phyloP scores from a whole-genome alignment of 2,797 vertebrate genomes.

The Galaxias olidus region DNA sequence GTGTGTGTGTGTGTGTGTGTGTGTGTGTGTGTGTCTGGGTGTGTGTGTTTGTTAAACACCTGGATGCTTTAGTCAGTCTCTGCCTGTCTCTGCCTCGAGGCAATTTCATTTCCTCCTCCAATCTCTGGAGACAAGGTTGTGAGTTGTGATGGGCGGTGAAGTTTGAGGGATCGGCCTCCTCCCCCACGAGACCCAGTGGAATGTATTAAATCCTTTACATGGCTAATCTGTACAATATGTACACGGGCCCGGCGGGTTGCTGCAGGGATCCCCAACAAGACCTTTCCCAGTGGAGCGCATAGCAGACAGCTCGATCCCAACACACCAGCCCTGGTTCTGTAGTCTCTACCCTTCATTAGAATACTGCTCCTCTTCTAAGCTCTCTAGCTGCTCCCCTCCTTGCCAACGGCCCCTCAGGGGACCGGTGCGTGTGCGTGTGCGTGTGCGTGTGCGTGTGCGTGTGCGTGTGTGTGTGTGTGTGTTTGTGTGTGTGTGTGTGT shows the following conservation, averaged over 20 bases:
- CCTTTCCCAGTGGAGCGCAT: constrained; percentile 30
- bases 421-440: constrained; percentile 38
- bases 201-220: constrained; percentile 56
- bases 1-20: constrained; percentile 3
- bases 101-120: constrained; percentile 72
- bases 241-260: neutral
- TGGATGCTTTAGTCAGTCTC: constrained; percentile 36
- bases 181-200: constrained; percentile 47
- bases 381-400: constrained; percentile 31
- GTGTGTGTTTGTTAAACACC: constrained; percentile 38
- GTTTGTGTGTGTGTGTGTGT: neutral
- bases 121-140: constrained; percentile 51
- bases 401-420: constrained; percentile 37
- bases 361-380: constrained; percentile 38
- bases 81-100: constrained; percentile 44
- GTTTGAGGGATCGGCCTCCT: constrained; percentile 29
- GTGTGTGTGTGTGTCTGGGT: constrained; percentile 13
- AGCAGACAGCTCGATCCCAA: constrained; percentile 10
- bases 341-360: constrained; percentile 45
- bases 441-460: constrained; percentile 8
- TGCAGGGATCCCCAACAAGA: constrained; percentile 11
- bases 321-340: constrained; percentile 15
- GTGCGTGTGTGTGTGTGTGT: too few species aligned
- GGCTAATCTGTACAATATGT: constrained; percentile 56
- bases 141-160: constrained; percentile 49